phyloP scores from a whole-genome alignment of 2,797 vertebrate species.

The Sebastes trivittatus region DNA sequence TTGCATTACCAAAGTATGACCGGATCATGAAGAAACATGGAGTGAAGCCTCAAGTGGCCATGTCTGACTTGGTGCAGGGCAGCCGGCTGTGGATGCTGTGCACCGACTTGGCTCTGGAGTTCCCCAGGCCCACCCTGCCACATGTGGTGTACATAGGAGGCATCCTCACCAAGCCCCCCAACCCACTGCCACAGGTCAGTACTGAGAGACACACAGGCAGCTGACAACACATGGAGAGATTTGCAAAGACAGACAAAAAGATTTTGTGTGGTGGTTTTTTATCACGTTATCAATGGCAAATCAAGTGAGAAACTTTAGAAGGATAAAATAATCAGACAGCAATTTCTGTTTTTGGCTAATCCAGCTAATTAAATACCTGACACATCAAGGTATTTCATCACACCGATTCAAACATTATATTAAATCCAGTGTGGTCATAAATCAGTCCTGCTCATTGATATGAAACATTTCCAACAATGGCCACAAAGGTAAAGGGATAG shows the following conservation, averaged over 20 bases:
- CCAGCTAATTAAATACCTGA: neutral
- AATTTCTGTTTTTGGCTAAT: neutral
- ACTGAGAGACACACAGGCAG: conserved; percentile 26
- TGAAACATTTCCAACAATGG: neutral
- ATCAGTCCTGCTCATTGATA: neutral
- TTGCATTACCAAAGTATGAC: conserved; percentile 96
- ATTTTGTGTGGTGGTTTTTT: neutral
- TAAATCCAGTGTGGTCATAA: neutral
- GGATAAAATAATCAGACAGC: neutral
- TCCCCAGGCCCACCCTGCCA: conserved; percentile 95
- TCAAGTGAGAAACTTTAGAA: neutral
- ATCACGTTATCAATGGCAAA: neutral
- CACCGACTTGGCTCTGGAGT: conserved; percentile 96
- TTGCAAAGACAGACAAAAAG: neutral
- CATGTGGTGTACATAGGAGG: conserved; percentile 98
- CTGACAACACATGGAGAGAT: neutral
- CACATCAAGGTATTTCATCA: neutral
- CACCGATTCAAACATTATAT: neutral
- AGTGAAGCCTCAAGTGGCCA: conserved; percentile 88
- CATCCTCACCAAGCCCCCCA: conserved; percentile 93
- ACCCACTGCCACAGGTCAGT: conserved; percentile 94
- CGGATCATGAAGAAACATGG: conserved; percentile 94
- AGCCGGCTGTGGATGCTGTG: conserved; percentile 98
- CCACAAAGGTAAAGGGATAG: neutral
- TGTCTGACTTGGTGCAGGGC: conserved; percentile 94